These are phyloP conservation scores for Anorthoa munda DNA, from an alignment of 2,888 invertebrate species.

Conservation along the genomic window DNA sequence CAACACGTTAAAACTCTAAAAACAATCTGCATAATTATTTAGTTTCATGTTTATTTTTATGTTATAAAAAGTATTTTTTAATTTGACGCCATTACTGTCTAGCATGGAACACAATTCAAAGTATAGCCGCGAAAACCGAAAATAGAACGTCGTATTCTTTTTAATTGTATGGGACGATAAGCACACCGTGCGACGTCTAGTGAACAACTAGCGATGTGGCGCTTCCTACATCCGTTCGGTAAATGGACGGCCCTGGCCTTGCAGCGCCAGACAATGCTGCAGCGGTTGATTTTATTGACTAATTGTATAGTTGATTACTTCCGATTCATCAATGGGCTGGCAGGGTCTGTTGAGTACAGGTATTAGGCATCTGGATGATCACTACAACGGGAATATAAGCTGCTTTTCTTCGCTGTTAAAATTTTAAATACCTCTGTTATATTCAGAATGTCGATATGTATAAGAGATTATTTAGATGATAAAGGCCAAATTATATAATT, in stretches of 20 bases:
- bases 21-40: constrained; percentile 15
- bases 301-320: constrained; percentile 68
- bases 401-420: background rate
- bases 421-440: background rate
- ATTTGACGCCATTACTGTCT: constrained; percentile 1
- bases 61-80: background rate
- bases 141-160: constrained; percentile 53
- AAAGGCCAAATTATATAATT: background rate
- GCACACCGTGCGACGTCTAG: constrained; percentile 68
- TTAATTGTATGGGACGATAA: constrained; percentile 57
- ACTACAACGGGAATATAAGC: background rate
- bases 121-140: constrained; percentile 40
- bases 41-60: background rate
- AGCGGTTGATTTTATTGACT: constrained; percentile 76
- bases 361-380: background rate
- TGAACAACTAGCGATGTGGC: constrained; percentile 76
- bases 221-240: constrained; percentile 78
- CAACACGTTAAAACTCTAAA: background rate
- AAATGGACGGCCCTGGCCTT: constrained; percentile 78
- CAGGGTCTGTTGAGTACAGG: background rate
- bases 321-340: constrained; percentile 51
- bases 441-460: background rate
- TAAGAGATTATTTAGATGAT: background rate
- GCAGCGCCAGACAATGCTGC: constrained; percentile 68
- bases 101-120: constrained; percentile 5